A percentile compares a stretch with the other conserved stretches of the same genome.
These are phyloP conservation scores for Saimiri boliviensis DNA, from an alignment of 2,113 vertebrate genomes.

Conservation along the genomic window DNA sequence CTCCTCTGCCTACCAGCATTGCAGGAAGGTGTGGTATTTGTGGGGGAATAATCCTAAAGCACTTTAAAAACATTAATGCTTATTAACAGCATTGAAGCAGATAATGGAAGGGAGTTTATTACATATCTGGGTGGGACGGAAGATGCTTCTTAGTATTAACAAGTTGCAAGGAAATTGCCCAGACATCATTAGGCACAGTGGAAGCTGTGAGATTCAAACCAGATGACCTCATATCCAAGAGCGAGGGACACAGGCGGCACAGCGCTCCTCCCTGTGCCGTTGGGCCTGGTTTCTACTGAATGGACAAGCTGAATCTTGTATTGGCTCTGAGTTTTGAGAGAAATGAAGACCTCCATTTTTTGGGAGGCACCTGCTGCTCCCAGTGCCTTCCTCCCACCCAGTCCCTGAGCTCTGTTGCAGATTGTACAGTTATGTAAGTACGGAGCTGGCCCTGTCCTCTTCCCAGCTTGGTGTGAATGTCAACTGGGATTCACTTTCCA, in stretches of 20 bases:
- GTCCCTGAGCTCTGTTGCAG: too few relatives aligned
- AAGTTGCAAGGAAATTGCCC: rapidly evolving
- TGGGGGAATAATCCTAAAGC: background rate
- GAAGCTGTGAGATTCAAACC: background rate
- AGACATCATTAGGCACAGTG: background rate
- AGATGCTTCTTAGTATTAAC: background rate
- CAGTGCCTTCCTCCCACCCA: background rate
- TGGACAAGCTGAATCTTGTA: background rate
- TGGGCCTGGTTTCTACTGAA: background rate
- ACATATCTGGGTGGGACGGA: too few relatives aligned
- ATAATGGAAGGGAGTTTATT: background rate
- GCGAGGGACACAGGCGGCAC: background rate
- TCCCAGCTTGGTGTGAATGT: background rate
- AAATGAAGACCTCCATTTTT: background rate
- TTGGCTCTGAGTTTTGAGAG: background rate
- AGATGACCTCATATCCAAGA: background rate
- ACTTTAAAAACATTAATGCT: background rate
- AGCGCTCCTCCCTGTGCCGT: too few relatives aligned
- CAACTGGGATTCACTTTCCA: background rate
- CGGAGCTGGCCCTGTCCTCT: background rate
- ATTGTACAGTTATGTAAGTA: background rate
- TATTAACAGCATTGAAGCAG: background rate
- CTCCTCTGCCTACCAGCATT: background rate
- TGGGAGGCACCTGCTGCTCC: background rate
- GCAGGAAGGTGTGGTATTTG: background rate